A percentile compares a stretch with the other conserved stretches of the same genome.
phyloP scores from a whole-genome alignment of 2,888 invertebrate genomes.

The Drosophila siamana region DNA sequence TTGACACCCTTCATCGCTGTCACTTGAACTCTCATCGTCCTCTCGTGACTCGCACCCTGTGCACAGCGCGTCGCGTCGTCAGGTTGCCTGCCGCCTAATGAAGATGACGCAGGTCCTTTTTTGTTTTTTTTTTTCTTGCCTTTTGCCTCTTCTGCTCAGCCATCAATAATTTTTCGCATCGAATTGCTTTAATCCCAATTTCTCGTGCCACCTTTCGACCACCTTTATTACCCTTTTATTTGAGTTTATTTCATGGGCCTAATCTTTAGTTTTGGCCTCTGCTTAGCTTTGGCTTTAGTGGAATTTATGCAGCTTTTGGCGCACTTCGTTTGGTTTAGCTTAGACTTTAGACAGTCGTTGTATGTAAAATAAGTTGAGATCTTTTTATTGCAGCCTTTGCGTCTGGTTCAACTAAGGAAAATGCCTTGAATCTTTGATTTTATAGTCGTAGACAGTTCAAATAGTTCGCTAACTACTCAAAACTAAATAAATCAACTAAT shows the following conservation, averaged over 20 bases:
- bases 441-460: too few relatives aligned
- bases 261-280: neutral
- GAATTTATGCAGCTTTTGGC: conserved; percentile 6
- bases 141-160: neutral
- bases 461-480: too few relatives aligned
- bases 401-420: too few relatives aligned
- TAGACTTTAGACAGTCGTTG: too few relatives aligned
- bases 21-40: neutral
- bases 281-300: conserved; percentile 4
- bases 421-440: too few relatives aligned
- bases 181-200: conserved; percentile 43
- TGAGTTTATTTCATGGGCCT: neutral
- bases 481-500: too few relatives aligned
- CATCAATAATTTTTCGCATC: conserved; percentile 40
- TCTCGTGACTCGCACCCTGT: neutral
- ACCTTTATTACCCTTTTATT: neutral
- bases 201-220: conserved; percentile 14
- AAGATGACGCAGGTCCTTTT: conserved; percentile 31
- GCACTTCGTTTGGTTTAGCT: too few relatives aligned
- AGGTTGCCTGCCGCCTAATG: conserved; percentile 36
- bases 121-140: neutral
- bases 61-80: conserved; percentile 19
- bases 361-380: too few relatives aligned
- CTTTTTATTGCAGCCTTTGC: too few relatives aligned
- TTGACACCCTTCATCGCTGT: conserved; percentile 9